Evolutionary conservation across 2,888 invertebrate species (phyloP).

Genomic region (Drosophila parthenogenetica): DNA sequence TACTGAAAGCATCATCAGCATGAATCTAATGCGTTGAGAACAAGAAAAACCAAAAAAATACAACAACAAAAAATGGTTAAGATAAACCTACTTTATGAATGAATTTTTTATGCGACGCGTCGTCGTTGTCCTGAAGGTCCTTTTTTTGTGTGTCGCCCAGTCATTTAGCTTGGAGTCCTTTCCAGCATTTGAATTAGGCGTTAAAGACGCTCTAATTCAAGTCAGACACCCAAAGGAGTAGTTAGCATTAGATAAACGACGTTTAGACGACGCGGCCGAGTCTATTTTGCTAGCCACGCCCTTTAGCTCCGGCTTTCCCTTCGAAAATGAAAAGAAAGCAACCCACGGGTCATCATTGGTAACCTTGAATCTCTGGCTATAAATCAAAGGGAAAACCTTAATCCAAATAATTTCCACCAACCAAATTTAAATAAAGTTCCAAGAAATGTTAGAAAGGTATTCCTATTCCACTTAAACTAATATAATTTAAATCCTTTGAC

Average conservation of each 20-base stretch:
- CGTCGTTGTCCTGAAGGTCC: conserved; percentile 13
- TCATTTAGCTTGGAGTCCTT: neutral
- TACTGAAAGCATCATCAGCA: conserved; percentile 16
- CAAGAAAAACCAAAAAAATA: conserved; percentile 9
- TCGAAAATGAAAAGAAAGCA: neutral
- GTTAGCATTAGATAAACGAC: conserved; percentile 75
- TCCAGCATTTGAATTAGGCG: conserved; percentile 44
- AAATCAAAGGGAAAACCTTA: conserved; percentile 53
- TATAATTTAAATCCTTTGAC: conserved; percentile 29
- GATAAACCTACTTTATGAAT: conserved; percentile 70
- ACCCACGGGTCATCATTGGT: conserved; percentile 8
- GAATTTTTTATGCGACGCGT: conserved; percentile 67
- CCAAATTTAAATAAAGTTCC: conserved; percentile 1
- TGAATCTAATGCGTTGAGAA: conserved; percentile 11
- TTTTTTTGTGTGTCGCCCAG: conserved; percentile 17
- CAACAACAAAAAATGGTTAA: conserved; percentile 39
- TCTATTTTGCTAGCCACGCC: conserved; percentile 36
- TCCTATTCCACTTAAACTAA: conserved; percentile 6
- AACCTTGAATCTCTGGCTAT: conserved; percentile 52
- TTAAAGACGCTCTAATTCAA: conserved; percentile 51
- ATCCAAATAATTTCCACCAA: conserved; percentile 1
- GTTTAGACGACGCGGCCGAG: conserved; percentile 54
- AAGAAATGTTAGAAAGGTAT: neutral
- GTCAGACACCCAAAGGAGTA: conserved; percentile 79
- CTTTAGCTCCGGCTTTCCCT: neutral